Base-by-base conservation (phyloP, 2,888 invertebrate species). In the Belgica antarctica region DNA sequence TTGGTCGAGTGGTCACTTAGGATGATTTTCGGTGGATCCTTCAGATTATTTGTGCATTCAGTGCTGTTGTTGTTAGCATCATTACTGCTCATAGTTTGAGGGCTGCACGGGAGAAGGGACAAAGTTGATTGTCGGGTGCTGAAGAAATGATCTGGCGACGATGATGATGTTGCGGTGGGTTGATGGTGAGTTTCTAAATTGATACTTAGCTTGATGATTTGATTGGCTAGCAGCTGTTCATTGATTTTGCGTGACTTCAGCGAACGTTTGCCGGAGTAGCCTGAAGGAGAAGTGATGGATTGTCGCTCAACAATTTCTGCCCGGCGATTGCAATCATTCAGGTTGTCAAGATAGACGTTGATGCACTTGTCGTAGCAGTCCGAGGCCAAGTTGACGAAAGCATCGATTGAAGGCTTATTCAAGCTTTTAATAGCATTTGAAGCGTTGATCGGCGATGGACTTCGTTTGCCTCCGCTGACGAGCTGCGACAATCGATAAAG, bases 361-460 rank as follows among this genome's bases (percentile, higher is more conserved):
- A 78, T 76, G 70, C 78, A 78, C 68, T 77, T 75, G 73, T 78
- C 75, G 73, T 79, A 80, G 72, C 77, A 78, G 71, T 77, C 75
- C 62, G 74, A 75, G 71, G 80, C 80, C 74, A 79, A 73, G 73
- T 76, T 76, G 73, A 75, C 71, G 65, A 57, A 68, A 17, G 52
- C 15, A n/a, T 68, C 34, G 15, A 68, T 57, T 27, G 17, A 12
- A 8, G 52, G 22, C 8, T 5, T 5, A 15, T 59, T 31, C 15
- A 34, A 68, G 2, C 15, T 31, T 68, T 68, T 68, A 68, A 57
- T 68, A 57, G 68, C 47, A 28, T 52, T 52, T 19, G 34, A 22
- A 34, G 52, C 7, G 12, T 31, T 8, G 15, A n/a, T 22, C 3
- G 41, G 41, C 8, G 63, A 19, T 4, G 41, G n/a, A 12, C 41